phyloP scores from a whole-genome alignment of 1,140 invertebrate species.

The Hyles euphorbiae region DNA sequence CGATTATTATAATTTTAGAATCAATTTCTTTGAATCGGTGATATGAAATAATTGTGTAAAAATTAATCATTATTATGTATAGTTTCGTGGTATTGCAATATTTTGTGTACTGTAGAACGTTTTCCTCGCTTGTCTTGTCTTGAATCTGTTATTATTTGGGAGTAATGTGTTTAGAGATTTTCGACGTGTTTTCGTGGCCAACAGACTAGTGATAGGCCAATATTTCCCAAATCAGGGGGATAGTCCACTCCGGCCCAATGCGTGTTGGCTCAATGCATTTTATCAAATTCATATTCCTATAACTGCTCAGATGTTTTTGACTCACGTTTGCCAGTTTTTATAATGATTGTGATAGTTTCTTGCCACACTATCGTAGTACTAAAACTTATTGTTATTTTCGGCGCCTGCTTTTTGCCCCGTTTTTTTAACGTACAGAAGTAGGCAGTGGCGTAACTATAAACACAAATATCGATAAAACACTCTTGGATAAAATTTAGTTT shows the following conservation, averaged over 20 bases:
- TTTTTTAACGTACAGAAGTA: slow-evolving; percentile 23
- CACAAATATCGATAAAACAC: too few relatives aligned
- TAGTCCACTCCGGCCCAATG: too few relatives aligned
- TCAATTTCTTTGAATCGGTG: slow-evolving; percentile 33
- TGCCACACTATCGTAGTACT: slow-evolving; percentile 44
- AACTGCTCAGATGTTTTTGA: slow-evolving; percentile 43
- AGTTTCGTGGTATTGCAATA: slow-evolving; percentile 13
- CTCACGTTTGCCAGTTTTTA: slow-evolving; percentile 39
- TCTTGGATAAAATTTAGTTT: too few relatives aligned
- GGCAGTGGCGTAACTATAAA: too few relatives aligned
- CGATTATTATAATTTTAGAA: not conserved
- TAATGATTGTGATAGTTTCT: slow-evolving; percentile 62
- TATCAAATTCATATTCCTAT: slow-evolving; percentile 4
- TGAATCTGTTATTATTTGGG: too few relatives aligned
- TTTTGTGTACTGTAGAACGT: too few relatives aligned
- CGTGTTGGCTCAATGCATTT: not conserved
- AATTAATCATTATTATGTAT: slow-evolving; percentile 17
- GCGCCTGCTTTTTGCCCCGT: slow-evolving; percentile 32
- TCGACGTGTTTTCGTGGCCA: too few relatives aligned
- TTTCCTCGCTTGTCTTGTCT: too few relatives aligned
- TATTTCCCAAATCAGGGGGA: too few relatives aligned
- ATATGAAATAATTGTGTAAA: slow-evolving; percentile 17
- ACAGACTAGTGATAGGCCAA: too few relatives aligned
- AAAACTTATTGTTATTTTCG: slow-evolving; percentile 31
- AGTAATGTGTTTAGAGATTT: too few relatives aligned